These are phyloP conservation scores for Polypedilum pembai DNA, from an alignment of 1,140 invertebrate species.

Conservation along the genomic window DNA sequence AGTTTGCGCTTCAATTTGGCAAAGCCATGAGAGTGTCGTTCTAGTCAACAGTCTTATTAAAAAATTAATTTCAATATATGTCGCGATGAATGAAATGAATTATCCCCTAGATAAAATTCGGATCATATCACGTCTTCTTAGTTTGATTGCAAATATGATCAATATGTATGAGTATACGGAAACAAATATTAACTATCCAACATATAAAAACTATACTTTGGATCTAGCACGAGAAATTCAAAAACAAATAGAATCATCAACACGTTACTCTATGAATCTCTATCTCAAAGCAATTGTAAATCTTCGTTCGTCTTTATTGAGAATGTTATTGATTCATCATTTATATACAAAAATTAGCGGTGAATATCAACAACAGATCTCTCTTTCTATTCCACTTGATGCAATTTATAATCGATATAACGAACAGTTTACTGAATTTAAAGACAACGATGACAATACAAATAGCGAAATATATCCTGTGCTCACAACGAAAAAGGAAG, in stretches of 20 bases:
- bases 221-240: neutral
- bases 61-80: neutral
- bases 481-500: neutral
- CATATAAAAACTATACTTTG: neutral
- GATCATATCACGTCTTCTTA: neutral
- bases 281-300: neutral
- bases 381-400: neutral
- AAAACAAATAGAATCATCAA: neutral
- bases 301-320: neutral
- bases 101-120: neutral
- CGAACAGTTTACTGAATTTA: neutral
- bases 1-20: neutral
- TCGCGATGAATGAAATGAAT: neutral
- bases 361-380: neutral
- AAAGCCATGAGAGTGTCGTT: neutral
- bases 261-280: neutral
- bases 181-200: neutral
- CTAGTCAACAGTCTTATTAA: neutral
- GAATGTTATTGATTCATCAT: neutral
- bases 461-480: neutral
- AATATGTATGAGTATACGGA: slow-evolving; percentile 10
- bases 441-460: neutral
- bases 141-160: neutral
- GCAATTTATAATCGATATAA: neutral
- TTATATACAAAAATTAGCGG: neutral